phyloP scores from a whole-genome alignment of 2,888 invertebrate species.

The Dolichopus griseipennis region DNA sequence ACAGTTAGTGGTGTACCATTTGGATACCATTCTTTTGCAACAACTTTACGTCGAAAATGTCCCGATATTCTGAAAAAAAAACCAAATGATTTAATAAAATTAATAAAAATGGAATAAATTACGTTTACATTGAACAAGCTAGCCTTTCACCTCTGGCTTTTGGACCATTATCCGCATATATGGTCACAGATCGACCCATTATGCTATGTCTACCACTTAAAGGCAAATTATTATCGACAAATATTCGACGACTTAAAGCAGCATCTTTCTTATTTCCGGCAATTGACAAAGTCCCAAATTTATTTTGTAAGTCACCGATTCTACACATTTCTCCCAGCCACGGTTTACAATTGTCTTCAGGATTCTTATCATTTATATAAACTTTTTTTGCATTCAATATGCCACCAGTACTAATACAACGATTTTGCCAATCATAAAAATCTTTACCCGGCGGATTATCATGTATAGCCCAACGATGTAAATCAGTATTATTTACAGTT shows the following conservation, averaged over 20 bases:
- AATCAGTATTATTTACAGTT: slow-evolving; percentile 60
- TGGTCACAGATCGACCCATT: slow-evolving; percentile 71
- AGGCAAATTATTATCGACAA: slow-evolving; percentile 69
- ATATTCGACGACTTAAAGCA: slow-evolving; percentile 61
- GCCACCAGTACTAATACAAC: slow-evolving; percentile 70
- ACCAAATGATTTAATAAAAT: slow-evolving; percentile 14
- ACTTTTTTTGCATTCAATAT: slow-evolving; percentile 71
- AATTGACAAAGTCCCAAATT: slow-evolving; percentile 62
- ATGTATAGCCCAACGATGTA: slow-evolving; percentile 79
- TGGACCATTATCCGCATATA: slow-evolving; percentile 82
- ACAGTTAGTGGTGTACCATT: slow-evolving; percentile 59
- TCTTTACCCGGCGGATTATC: slow-evolving; percentile 70
- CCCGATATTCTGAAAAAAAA: slow-evolving; percentile 55
- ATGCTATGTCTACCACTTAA: slow-evolving; percentile 62
- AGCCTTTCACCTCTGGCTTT: slow-evolving; percentile 79
- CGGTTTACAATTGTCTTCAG: slow-evolving; percentile 50
- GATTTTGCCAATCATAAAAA: slow-evolving; percentile 81
- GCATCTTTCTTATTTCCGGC: slow-evolving; percentile 64
- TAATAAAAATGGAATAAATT: slow-evolving; percentile 8
- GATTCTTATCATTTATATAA: slow-evolving; percentile 54
- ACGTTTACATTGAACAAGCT: slow-evolving; percentile 73
- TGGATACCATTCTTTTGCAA: slow-evolving; percentile 80
- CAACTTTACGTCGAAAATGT: slow-evolving; percentile 69
- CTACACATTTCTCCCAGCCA: slow-evolving; percentile 55
- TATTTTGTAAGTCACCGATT: slow-evolving; percentile 67